Evolutionary conservation across 2,797 vertebrate genomes (phyloP), one percentile per base, ranked within the genome.

Genomic region (Odontamblyopus rebecca): DNA sequence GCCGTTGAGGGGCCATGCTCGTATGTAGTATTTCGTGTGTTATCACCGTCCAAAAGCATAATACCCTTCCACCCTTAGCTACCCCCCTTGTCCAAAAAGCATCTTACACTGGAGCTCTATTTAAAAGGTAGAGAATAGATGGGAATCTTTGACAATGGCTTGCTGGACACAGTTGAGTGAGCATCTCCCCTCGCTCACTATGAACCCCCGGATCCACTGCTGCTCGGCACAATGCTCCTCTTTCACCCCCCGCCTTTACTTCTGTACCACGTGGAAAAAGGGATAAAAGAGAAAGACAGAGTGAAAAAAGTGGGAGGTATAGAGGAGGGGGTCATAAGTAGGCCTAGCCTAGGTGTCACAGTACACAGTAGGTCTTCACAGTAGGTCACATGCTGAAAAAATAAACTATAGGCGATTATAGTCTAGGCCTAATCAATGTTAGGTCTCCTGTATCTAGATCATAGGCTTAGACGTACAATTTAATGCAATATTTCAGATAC

Each of bases 151-250:
- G 92, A 94, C 93, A 94, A 94, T 94, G 91, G 93, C 86, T 86
- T 88, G 93, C 92, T 93, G 93, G 93, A 93, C 94, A 94, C 93
- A 94, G 93, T 94, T 93, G 92, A 94, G 92, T 94, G 93, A 93
- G 93, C 93, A 93, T 93, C 93, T 93, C 93, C 91, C 91, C 90
- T 91, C 91, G 88, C 91, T 85, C 88, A 88, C 89, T 92, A 89
- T 92, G 90, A 91, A 91, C 89, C 91, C 92, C 92, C 88, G 92
- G 92, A 94, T 93, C 91, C 88, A 77, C 90, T 90, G 90, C 92
- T 74, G 88, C 91, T 85, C 83, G 82, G 84, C 90, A 94, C 94
- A 94, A 94, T 92, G 90, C 89, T 79, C 89, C 89, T 91, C 93
- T 92, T 93, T 94, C 92, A 94, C 91, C 92, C 91, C 88, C 88